Evolutionary conservation across 2,113 vertebrate species (phyloP), one percentile per base, ranked within the genome.

Genomic region (Xenopus borealis): DNA sequence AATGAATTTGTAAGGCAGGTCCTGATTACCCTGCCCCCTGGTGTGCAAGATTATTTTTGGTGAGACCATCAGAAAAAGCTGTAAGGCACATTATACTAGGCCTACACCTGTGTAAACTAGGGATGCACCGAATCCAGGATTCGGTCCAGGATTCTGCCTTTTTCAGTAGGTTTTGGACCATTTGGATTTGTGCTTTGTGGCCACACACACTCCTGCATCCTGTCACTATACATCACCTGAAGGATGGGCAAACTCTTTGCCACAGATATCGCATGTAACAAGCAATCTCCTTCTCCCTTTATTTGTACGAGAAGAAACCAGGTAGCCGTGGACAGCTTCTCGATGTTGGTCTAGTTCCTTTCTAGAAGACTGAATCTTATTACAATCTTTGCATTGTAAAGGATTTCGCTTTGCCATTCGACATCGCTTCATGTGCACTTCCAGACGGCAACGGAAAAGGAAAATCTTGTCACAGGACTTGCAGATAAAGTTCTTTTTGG

Each of bases 161-260:
- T n/a, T n/a, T n/a, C n/a, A n/a, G n/a, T n/a, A n/a, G n/a, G n/a
- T n/a, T n/a, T n/a, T n/a, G n/a, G n/a, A n/a, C n/a, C n/a, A n/a
- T n/a, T 27, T 27, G 23, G 23, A 27, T 27, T 27, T 27, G 23
- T 27, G 23, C 23, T 27, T 27, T 3, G 23, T 27, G 23, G 23
- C n/a, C n/a, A 27, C 1, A 27, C 23, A 27, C 23, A 27, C 1
- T 27, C 23, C 23, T 40, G 33, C 33, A 40, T 40, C 8, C 8
- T 40, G 33, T 9, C 33, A 40, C 33, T 40, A 40, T 40, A 40
- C 8, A 40, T 79, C 44, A 94, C 94, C 93, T 86, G 94, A 97
- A 1, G 93, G 90, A 16, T 94, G 94, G 73, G 92, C 95, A 64
- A 96, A 97, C 23, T 89, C 91, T 47, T 93, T 86, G 2, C 88